Conservation (phyloP, 2,888 invertebrate genomes). For the Drosophila ezoana region DNA sequence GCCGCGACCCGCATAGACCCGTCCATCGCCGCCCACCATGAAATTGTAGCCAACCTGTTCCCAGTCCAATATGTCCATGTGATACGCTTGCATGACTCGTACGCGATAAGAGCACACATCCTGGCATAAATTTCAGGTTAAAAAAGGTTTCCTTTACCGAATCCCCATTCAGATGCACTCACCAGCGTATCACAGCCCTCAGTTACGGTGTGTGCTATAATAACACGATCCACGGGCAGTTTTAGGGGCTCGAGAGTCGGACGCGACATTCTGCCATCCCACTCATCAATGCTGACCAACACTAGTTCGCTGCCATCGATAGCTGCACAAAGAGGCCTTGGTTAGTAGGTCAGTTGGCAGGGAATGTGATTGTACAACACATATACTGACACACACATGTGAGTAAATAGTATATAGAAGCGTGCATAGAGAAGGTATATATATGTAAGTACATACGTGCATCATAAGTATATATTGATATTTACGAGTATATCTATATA, state of each 20-base stretch:
- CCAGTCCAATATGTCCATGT: constrained; percentile 88
- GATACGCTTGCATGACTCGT: constrained; percentile 86
- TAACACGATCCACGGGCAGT: constrained; percentile 86
- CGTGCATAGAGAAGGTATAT: constrained; percentile 32
- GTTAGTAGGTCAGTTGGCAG: constrained; percentile 43
- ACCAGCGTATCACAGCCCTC: constrained; percentile 87
- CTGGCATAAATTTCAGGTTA: constrained; percentile 76
- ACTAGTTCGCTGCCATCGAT: constrained; percentile 83
- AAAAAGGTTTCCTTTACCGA: background rate
- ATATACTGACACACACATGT: constrained; percentile 4
- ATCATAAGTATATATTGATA: constrained; percentile 25
- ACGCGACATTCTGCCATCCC: constrained; percentile 89
- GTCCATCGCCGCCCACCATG: constrained; percentile 91
- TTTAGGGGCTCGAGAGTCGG: constrained; percentile 83
- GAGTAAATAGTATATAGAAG: constrained; percentile 9
- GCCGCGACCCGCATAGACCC: constrained; percentile 90
- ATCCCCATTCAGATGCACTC: constrained; percentile 28
- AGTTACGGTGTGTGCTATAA: constrained; percentile 89
- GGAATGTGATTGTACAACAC: background rate
- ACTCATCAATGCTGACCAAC: constrained; percentile 87
- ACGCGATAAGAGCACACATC: constrained; percentile 87
- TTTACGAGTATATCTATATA: constrained; percentile 2
- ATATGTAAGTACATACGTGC: constrained; percentile 24
- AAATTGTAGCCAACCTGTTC: constrained; percentile 92
- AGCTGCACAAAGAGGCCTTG: constrained; percentile 37